A percentile compares a stretch with the other conserved stretches of the same genome.
Evolutionary conservation across 2,888 invertebrate genomes (phyloP).

Genomic region (Chloroclysta siterata): DNA sequence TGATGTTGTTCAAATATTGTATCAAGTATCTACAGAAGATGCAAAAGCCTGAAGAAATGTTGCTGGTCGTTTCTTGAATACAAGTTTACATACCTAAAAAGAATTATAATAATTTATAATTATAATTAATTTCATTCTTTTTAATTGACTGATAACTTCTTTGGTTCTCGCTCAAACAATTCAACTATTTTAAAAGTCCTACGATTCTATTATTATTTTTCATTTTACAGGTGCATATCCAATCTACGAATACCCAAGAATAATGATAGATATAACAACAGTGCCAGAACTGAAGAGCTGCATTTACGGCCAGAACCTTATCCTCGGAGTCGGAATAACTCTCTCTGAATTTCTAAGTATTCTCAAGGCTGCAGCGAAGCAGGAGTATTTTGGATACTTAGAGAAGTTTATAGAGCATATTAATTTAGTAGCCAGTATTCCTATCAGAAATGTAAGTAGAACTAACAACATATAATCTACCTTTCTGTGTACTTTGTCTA

Average conservation of each 20-base stretch:
- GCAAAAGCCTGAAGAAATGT: too few relatives aligned
- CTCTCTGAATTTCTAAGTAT: constrained; percentile 71
- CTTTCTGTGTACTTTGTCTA: too few relatives aligned
- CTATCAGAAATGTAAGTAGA: constrained; percentile 88
- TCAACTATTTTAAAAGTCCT: too few relatives aligned
- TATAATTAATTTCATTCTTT: too few relatives aligned
- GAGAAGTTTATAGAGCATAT: constrained; percentile 86
- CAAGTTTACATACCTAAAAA: too few relatives aligned
- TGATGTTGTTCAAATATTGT: too few relatives aligned
- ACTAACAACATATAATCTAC: background rate
- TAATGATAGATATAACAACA: constrained; percentile 67
- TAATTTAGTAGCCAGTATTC: constrained; percentile 88
- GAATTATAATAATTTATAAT: too few relatives aligned
- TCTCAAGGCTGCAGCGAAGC: constrained; percentile 59
- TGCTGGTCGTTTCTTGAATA: too few relatives aligned
- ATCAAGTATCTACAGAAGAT: too few relatives aligned
- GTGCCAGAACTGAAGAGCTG: constrained; percentile 64
- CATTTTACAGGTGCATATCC: constrained; percentile 68
- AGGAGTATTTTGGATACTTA: constrained; percentile 85
- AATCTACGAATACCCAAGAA: constrained; percentile 61
- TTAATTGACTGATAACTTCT: too few relatives aligned
- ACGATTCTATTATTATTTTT: too few relatives aligned
- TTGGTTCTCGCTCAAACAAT: too few relatives aligned
- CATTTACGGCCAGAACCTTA: constrained; percentile 65
- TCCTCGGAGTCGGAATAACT: constrained; percentile 69